Conservation (phyloP, 2,113 vertebrate species). For the Takifugu flavidus region DNA sequence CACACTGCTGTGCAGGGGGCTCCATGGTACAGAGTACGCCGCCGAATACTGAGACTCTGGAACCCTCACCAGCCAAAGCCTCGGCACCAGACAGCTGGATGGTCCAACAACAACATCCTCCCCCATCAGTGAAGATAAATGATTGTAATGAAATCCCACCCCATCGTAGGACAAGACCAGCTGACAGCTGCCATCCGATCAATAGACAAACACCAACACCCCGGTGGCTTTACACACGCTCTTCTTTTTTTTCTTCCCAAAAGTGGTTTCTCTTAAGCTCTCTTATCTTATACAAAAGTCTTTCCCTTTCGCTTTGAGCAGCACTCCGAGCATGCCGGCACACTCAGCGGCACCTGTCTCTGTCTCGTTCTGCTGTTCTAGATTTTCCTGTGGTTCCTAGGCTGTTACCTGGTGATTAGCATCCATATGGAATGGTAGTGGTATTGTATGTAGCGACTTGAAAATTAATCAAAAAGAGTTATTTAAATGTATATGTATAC, state of each 20-base stretch:
- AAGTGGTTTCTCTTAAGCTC: constrained; percentile 17
- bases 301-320: constrained; percentile 45
- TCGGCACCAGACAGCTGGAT: constrained; percentile 49
- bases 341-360: constrained; percentile 31
- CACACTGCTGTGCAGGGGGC: constrained; percentile 92
- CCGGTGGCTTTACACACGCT: constrained; percentile 28
- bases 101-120: constrained; percentile 48
- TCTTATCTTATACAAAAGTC: constrained; percentile 32
- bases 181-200: constrained; percentile 40
- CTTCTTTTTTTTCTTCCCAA: constrained; percentile 17
- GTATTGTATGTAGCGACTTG: constrained; percentile 71
- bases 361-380: constrained; percentile 59
- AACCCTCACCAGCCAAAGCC: constrained; percentile 49
- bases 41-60: constrained; percentile 88
- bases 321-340: constrained; percentile 60
- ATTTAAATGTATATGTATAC: constrained; percentile 70
- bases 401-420: constrained; percentile 72
- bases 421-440: constrained; percentile 71
- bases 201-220: constrained; percentile 36
- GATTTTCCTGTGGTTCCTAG: constrained; percentile 71
- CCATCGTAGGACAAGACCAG: constrained; percentile 44
- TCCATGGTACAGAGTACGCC: constrained; percentile 97
- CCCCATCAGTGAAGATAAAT: constrained; percentile 46
- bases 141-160: constrained; percentile 56
- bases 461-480: constrained; percentile 64